Evolutionary conservation across 2,797 vertebrate species (phyloP).

Genomic region (Setipinna tenuifilis): DNA sequence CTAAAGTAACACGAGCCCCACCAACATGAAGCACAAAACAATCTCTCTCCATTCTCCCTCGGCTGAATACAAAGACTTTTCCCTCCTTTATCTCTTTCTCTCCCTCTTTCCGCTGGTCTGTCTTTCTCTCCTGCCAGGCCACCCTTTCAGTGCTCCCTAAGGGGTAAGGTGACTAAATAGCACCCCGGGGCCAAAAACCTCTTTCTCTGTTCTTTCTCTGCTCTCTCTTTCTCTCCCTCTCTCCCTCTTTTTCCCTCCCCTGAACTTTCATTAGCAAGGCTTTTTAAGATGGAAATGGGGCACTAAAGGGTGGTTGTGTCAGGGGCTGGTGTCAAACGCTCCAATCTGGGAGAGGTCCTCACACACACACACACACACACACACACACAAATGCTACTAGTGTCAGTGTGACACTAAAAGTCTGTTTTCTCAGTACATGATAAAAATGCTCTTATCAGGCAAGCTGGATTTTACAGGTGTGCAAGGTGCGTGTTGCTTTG

Average conservation of each 20-base stretch:
- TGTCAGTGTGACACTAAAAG: background rate
- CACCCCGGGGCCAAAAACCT: conserved; percentile 20
- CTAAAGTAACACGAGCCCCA: background rate
- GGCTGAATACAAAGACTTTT: background rate
- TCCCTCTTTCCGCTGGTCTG: background rate
- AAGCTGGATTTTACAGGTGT: background rate
- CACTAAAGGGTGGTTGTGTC: conserved; percentile 22
- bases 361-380: conserved; percentile 16
- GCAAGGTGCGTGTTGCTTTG: background rate
- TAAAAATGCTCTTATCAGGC: background rate
- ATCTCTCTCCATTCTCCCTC: conserved; percentile 12
- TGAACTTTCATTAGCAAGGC: conserved; percentile 13
- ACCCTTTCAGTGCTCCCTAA: background rate
- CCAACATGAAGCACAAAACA: background rate
- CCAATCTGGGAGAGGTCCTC: background rate
- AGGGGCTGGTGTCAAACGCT: background rate
- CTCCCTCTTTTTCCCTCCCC: background rate
- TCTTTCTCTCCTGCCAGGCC: conserved; percentile 5
- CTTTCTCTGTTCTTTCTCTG: conserved; percentile 14
- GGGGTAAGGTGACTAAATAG: conserved; percentile 21
- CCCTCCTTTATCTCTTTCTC: background rate
- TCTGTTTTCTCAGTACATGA: background rate
- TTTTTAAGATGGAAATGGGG: conserved; percentile 15
- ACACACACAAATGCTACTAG: conserved; percentile 3
- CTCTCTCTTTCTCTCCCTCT: background rate